Percentiles rank a stretch among this genome's conserved stretches.
Evolutionary conservation across 2,888 invertebrate species (phyloP).

Genomic region (Tubulanus polymorphus): DNA sequence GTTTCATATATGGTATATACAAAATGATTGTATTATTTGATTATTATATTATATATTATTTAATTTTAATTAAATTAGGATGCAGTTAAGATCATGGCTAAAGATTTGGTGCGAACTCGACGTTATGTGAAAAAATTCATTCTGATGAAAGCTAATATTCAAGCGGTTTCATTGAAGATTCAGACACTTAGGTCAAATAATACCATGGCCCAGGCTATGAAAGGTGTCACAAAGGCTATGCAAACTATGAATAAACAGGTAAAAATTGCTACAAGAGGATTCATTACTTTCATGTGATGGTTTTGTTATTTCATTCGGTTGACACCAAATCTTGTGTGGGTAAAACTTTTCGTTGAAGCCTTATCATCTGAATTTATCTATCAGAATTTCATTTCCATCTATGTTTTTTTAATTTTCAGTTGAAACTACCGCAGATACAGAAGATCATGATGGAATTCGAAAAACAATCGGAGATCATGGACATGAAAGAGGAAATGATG

Average conservation of each 20-base stretch:
- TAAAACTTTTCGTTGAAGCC: no score
- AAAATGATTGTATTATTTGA: background rate
- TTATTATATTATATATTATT: background rate
- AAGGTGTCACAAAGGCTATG: slow-evolving; percentile 97
- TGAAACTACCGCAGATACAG: slow-evolving; percentile 98
- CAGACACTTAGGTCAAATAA: slow-evolving; percentile 97
- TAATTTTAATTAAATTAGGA: slow-evolving; percentile 63
- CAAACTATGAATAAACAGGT: slow-evolving; percentile 87
- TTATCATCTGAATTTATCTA: no score
- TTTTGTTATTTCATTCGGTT: background rate
- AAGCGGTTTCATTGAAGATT: slow-evolving; percentile 83
- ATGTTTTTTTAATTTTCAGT: slow-evolving; percentile 43
- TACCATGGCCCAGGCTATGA: slow-evolving; percentile 99
- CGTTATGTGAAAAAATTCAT: slow-evolving; percentile 96
- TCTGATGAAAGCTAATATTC: slow-evolving; percentile 98
- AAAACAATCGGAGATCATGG: slow-evolving; percentile 99
- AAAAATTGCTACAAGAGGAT: background rate
- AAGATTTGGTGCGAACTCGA: slow-evolving; percentile 93
- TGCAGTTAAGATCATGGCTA: slow-evolving; percentile 99
- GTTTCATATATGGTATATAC: background rate
- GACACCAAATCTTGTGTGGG: no score
- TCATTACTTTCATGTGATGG: background rate
- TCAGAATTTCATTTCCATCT: no score
- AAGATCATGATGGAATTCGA: slow-evolving; percentile 93
- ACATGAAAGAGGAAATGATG: slow-evolving; percentile 99